Evolutionary conservation across 2,888 invertebrate genomes (phyloP), one percentile per base, ranked within the genome.

Genomic region (Amaurobius ferox): DNA sequence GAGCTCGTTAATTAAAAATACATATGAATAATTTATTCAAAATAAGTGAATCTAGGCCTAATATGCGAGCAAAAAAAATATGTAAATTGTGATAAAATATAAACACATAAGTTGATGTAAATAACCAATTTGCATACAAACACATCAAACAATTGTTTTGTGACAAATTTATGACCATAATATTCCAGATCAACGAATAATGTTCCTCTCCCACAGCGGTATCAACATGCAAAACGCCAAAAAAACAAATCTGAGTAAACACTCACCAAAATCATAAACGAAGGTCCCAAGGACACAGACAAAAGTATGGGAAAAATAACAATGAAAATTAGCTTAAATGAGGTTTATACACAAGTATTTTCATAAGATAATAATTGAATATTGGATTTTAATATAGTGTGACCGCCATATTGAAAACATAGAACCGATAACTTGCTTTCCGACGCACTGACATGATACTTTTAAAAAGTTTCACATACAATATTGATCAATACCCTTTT

Each of bases 361-460:
- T 32, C 2, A 32, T 6, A 28, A 61, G 55, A 28, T 61, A 13
- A 55, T n/a, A n/a, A n/a, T n/a, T n/a, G n/a, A n/a, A n/a, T n/a
- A 55, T 16, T 32, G 16, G 39, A 70, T 74, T 68, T 68, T 77
- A 70, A 85, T 66, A 72, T 40, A 61, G 66, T 19, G 40, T 66
- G 39, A 85, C 83, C 83, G 83, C 83, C 83, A 85, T 85, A 85
- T 85, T 85, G 83, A 77, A 85, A 72, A 72, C 48, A 77, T 62
- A 72, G 44, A 16, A 48, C 71, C 48, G 83, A 85, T 71, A 76
- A 44, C 74, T 32, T 30, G 55, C 40, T 55, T 55, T 32, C 66
- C 61, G 32, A 26, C 55, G 61, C 29, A 19, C 66, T 26, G 71
- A 29, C 16, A 55, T 26, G 23, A 30, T 28, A 55, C n/a, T 28